These are phyloP conservation scores for Rhea americana DNA, from an alignment of 2,113 vertebrate species.

Conservation along the genomic window DNA sequence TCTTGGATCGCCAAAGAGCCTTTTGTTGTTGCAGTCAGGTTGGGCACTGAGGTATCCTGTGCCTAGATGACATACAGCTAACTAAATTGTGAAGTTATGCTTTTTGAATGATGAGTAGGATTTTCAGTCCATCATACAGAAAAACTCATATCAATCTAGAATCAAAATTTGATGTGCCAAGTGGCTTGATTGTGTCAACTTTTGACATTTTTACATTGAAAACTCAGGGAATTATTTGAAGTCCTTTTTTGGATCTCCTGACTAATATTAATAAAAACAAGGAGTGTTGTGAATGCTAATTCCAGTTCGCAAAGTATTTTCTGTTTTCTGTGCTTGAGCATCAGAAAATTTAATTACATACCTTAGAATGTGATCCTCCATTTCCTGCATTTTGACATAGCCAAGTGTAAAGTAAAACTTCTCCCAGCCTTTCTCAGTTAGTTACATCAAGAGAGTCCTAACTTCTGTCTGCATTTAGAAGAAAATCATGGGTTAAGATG, in stretches of 20 bases:
- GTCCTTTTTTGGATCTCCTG: neutral
- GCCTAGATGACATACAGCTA: neutral
- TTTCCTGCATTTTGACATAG: neutral
- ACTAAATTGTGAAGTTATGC: neutral
- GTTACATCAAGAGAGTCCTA: neutral
- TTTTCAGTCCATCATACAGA: constrained; percentile 33
- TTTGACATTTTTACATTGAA: neutral
- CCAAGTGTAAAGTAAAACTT: neutral
- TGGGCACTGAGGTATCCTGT: neutral
- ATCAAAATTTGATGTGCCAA: neutral
- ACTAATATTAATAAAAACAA: neutral
- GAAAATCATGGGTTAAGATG: neutral
- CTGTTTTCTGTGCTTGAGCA: neutral
- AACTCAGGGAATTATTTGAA: neutral
- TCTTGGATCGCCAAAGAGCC: neutral
- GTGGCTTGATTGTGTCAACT: neutral
- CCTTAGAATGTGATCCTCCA: neutral
- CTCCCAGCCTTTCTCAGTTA: neutral
- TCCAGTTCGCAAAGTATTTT: neutral
- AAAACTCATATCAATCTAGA: neutral
- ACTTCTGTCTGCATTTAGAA: neutral
- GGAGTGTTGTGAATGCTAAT: neutral
- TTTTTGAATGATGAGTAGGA: constrained; percentile 1
- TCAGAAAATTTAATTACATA: neutral
- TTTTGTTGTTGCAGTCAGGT: accelerated